phyloP scores from a whole-genome alignment of 2,888 invertebrate genomes.

The Acrobeloides nanus region DNA sequence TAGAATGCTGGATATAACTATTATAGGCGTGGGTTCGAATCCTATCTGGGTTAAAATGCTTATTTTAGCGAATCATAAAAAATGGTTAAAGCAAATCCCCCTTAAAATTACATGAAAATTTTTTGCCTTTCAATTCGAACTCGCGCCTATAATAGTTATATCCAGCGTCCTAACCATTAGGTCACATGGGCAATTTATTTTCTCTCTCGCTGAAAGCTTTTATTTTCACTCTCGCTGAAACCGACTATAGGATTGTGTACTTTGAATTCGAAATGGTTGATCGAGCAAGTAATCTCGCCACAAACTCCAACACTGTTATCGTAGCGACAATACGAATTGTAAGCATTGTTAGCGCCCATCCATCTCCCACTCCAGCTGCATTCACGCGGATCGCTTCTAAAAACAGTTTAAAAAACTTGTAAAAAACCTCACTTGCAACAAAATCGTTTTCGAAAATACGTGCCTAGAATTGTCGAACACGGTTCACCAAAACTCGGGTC shows the following conservation, averaged over 20 bases:
- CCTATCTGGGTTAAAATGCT: too few relatives aligned
- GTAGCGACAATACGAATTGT: constrained; percentile 47
- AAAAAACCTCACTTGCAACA: constrained; percentile 39
- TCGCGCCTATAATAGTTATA: too few relatives aligned
- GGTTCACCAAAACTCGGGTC: constrained; percentile 48
- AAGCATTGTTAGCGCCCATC: constrained; percentile 49
- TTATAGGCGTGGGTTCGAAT: too few relatives aligned
- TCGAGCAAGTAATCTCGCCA: constrained; percentile 39
- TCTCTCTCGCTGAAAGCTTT: too few relatives aligned
- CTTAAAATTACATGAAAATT: too few relatives aligned
- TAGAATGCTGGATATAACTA: too few relatives aligned
- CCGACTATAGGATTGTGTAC: neutral
- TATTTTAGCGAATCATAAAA: too few relatives aligned
- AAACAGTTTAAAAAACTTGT: constrained; percentile 1
- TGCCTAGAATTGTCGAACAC: constrained; percentile 43
- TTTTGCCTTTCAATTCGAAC: too few relatives aligned
- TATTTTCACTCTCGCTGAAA: too few relatives aligned
- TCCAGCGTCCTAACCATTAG: too few relatives aligned
- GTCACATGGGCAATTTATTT: too few relatives aligned
- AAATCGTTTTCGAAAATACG: constrained; percentile 42
- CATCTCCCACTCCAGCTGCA: constrained; percentile 47
- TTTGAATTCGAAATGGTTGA: constrained; percentile 37
- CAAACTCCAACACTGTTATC: constrained; percentile 32
- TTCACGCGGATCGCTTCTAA: constrained; percentile 41
- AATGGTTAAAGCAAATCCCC: too few relatives aligned